Evolutionary conservation across 2,797 vertebrate genomes (phyloP).

Genomic region (Vireo griseus): DNA sequence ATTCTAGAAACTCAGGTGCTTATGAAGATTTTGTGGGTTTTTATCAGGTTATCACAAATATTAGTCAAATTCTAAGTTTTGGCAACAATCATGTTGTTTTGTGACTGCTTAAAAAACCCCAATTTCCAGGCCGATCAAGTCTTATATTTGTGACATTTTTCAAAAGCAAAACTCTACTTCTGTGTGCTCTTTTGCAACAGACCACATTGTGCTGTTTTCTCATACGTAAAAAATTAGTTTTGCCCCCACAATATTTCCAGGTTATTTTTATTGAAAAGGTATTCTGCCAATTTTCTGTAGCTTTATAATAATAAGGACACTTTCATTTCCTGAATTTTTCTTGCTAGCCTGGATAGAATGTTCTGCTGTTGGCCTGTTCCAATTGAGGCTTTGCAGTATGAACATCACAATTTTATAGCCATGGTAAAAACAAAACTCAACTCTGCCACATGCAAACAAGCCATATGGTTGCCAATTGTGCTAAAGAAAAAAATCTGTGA

Average conservation of each 20-base stretch:
- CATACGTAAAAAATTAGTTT: accelerated
- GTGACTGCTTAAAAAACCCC: not conserved
- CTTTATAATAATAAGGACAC: not conserved
- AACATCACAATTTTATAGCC: not conserved
- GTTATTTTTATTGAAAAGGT: not conserved
- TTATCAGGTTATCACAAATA: not conserved
- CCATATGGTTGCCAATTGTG: accelerated
- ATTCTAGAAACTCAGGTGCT: not conserved
- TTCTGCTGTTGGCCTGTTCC: not conserved
- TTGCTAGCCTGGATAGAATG: not conserved
- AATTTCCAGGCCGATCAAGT: not conserved
- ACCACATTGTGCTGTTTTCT: not conserved
- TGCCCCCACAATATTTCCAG: accelerated
- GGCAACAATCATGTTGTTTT: not conserved
- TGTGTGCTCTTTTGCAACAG: not conserved
- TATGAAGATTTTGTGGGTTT: not conserved
- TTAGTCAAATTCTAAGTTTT: not conserved
- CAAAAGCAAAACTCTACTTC: not conserved
- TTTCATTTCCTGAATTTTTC: not conserved
- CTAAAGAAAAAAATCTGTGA: not conserved
- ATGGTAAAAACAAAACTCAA: not conserved
- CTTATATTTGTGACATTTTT: not conserved
- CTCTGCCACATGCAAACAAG: not conserved
- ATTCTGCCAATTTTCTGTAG: not conserved
- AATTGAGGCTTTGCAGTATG: not conserved